These are phyloP conservation scores for Argyrosomus regius DNA, from an alignment of 2,797 vertebrate genomes.

Conservation along the genomic window DNA sequence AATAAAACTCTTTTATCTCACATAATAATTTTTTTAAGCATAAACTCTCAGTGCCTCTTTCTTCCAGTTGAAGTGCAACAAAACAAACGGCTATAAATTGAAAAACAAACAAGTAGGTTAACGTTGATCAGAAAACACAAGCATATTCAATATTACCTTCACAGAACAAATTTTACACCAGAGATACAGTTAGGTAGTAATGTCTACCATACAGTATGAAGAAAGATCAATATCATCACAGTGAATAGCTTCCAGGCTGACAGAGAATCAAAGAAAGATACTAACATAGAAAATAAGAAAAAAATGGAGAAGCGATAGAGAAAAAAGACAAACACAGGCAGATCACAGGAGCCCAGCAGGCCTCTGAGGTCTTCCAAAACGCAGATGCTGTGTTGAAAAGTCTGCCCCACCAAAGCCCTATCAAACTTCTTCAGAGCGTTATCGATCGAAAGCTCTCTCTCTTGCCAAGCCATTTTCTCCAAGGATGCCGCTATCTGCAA, in stretches of 20 bases:
- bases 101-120: constrained; percentile 6
- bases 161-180: constrained; percentile 17
- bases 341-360: constrained; percentile 43
- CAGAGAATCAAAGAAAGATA: constrained; percentile 33
- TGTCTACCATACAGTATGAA: constrained; percentile 1
- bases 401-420: constrained; percentile 52
- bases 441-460: constrained; percentile 69
- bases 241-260: constrained; percentile 49
- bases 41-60: not conserved
- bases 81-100: not conserved
- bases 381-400: constrained; percentile 58
- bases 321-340: constrained; percentile 24
- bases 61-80: not conserved
- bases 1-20: not conserved
- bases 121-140: not conserved
- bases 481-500: constrained; percentile 70
- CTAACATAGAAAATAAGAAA: constrained; percentile 15
- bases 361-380: constrained; percentile 49
- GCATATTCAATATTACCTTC: not conserved
- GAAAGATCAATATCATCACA: constrained; percentile 35
- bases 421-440: constrained; percentile 68
- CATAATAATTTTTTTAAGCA: not conserved
- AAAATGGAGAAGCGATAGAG: constrained; percentile 9
- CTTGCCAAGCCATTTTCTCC: constrained; percentile 71
- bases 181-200: constrained; percentile 18